These are phyloP conservation scores for Crocodylus rhombifer DNA, from an alignment of 2,797 vertebrate species.

Conservation along the genomic window DNA sequence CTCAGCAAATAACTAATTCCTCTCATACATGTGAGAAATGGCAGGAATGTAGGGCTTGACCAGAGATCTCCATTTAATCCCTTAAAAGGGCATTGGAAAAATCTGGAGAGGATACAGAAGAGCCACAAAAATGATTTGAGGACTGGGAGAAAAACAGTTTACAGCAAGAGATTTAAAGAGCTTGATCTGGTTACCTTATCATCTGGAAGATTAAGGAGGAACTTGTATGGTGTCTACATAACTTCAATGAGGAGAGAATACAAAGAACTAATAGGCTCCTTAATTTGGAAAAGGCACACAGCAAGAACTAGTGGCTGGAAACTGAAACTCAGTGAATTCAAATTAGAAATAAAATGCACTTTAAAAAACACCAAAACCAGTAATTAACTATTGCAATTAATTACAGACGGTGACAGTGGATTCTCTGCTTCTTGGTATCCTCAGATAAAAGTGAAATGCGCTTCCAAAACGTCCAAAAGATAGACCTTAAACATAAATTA, in stretches of 20 bases:
- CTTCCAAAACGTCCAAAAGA: not conserved
- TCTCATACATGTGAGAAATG: not conserved
- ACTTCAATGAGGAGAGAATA: not conserved
- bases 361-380: not conserved
- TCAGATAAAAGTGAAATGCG: not conserved
- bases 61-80: not conserved
- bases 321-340: not conserved
- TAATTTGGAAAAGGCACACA: not conserved
- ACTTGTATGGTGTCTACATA: not conserved
- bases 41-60: not conserved
- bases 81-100: not conserved
- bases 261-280: not conserved
- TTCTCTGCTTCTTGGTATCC: not conserved
- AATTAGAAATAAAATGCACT: not conserved
- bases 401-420: not conserved
- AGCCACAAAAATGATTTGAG: not conserved
- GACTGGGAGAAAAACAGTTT: not conserved
- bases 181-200: not conserved
- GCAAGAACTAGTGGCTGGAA: not conserved
- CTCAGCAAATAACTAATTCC: not conserved
- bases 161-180: not conserved
- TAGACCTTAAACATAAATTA: not conserved
- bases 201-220: not conserved
- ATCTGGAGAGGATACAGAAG: constrained; percentile 2
- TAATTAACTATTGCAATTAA: too few species aligned